Evolutionary conservation across 2,888 invertebrate genomes (phyloP).

Genomic region (Leucozona laternaria): DNA sequence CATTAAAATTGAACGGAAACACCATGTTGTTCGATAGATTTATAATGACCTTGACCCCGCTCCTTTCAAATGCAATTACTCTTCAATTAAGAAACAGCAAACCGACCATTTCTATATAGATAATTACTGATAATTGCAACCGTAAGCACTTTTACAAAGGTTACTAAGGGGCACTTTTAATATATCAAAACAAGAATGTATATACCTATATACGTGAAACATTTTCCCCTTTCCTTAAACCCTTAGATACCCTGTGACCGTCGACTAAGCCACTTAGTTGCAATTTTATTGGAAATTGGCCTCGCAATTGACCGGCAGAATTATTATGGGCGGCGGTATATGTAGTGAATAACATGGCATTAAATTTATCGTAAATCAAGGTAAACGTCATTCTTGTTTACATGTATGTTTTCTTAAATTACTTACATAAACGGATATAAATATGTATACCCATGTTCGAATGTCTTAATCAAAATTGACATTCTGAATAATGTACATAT

Average conservation of each 20-base stretch:
- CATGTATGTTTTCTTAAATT: conserved; percentile 17
- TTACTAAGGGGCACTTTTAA: conserved; percentile 44
- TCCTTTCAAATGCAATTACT: conserved; percentile 8
- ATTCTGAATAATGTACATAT: background rate
- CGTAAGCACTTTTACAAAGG: conserved; percentile 39
- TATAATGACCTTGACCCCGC: conserved; percentile 18
- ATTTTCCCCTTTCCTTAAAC: conserved; percentile 9
- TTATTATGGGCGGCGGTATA: conserved; percentile 45
- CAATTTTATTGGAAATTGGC: conserved; percentile 48
- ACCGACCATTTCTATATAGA: conserved; percentile 11
- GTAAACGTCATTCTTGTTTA: conserved; percentile 49
- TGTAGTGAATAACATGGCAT: conserved; percentile 37
- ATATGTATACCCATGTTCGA: background rate
- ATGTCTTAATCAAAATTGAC: conserved; percentile 15
- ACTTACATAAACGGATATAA: background rate
- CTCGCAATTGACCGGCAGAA: conserved; percentile 51
- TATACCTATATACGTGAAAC: background rate
- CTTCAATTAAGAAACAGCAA: conserved; percentile 19
- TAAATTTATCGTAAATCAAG: conserved; percentile 65
- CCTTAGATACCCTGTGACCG: background rate
- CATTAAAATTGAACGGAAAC: background rate
- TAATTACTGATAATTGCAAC: conserved; percentile 59
- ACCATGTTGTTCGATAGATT: conserved; percentile 3
- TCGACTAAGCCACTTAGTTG: conserved; percentile 38
- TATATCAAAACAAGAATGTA: conserved; percentile 50